Evolutionary conservation across 2,888 invertebrate genomes (phyloP).

Genomic region (Nesidiocoris tenuis): DNA sequence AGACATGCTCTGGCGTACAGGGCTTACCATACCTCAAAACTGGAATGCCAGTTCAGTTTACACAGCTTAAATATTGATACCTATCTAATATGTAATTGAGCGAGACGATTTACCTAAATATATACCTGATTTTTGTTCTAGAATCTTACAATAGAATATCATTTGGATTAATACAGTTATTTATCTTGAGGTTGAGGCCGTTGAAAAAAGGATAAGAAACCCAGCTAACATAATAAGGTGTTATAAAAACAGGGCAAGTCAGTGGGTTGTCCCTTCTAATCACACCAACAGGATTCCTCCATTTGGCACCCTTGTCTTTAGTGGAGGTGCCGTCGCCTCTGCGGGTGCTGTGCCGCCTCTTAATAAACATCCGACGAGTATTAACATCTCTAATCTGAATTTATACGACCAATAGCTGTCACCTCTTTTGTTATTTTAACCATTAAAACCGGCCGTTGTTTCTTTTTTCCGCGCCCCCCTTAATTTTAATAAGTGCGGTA

Average conservation of each 20-base stretch:
- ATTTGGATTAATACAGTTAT: no score
- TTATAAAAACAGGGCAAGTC: slow-evolving; percentile 22
- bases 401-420: slow-evolving; percentile 41
- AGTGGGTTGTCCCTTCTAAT: slow-evolving; percentile 35
- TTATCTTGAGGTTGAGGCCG: no score
- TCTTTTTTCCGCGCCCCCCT: neutral
- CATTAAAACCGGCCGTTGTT: slow-evolving; percentile 5
- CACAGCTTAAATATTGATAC: no score
- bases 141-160: no score
- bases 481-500: neutral
- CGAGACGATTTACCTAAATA: no score
- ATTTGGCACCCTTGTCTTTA: slow-evolving; percentile 40
- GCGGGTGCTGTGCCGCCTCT: slow-evolving; percentile 1
- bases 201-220: neutral
- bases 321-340: neutral
- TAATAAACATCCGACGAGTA: slow-evolving; percentile 31
- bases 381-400: slow-evolving; percentile 32
- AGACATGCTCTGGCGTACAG: no score
- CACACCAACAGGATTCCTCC: slow-evolving; percentile 34
- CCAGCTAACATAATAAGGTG: neutral
- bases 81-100: no score
- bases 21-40: no score
- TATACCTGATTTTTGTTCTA: no score
- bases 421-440: slow-evolving; percentile 14
- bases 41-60: no score